These are phyloP conservation scores for Melozone crissalis DNA, from an alignment of 2,113 vertebrate species.

Conservation along the genomic window DNA sequence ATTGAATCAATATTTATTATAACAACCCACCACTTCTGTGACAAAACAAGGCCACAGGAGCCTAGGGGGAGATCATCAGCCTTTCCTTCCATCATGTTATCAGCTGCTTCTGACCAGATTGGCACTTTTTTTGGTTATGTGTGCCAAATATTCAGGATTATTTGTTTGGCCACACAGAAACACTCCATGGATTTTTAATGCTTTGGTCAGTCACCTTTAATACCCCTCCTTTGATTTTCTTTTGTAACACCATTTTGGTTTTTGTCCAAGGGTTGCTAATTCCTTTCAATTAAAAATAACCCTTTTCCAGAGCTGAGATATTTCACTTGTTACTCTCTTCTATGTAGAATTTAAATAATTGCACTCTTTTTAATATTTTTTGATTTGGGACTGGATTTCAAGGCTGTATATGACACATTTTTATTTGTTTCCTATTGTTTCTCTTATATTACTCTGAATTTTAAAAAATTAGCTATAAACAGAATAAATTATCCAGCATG, in stretches of 20 bases:
- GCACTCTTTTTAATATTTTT: background rate
- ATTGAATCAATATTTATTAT: background rate
- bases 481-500: background rate
- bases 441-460: background rate
- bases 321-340: background rate
- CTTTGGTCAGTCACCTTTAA: background rate
- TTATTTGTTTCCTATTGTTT: background rate
- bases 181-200: background rate
- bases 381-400: background rate
- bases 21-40: background rate
- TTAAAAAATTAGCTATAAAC: background rate
- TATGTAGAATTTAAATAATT: background rate
- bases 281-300: background rate
- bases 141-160: background rate
- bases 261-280: background rate
- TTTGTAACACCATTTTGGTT: background rate
- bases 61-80: background rate
- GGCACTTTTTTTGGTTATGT: background rate
- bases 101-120: background rate
- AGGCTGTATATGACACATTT: background rate
- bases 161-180: background rate
- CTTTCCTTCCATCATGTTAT: background rate
- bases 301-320: background rate
- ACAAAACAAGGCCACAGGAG: background rate
- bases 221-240: background rate